Conservation (phyloP, 2,113 vertebrate genomes). For the Todiramphus saurophagus region DNA sequence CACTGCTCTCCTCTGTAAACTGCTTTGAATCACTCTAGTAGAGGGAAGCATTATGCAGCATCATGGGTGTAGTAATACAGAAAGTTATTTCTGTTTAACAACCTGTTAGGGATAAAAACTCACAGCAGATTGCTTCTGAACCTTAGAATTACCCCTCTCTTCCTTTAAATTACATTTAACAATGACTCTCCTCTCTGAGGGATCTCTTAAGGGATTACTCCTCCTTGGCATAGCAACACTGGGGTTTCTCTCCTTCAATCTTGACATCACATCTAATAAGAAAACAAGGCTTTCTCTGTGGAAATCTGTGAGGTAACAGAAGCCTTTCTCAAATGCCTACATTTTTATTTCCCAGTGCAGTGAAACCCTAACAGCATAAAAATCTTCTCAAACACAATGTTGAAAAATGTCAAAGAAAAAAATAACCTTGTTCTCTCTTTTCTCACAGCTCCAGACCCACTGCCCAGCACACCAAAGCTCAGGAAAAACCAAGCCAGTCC, state of each 20-base stretch:
- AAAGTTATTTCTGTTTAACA: constrained; percentile 24
- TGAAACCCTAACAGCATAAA: constrained; percentile 4
- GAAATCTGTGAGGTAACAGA: background rate
- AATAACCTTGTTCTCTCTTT: background rate
- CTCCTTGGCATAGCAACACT: background rate
- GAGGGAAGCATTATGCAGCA: background rate
- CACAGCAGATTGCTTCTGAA: background rate
- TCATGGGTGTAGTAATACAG: background rate
- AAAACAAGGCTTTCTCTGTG: background rate
- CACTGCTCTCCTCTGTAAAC: background rate
- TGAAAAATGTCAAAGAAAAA: constrained; percentile 26
- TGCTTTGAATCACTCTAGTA: background rate
- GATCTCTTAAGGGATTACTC: background rate
- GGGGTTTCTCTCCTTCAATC: background rate
- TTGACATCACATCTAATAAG: background rate
- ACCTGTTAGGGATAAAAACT: background rate
- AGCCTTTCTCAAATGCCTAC: background rate
- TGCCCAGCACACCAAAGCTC: background rate
- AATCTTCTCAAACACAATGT: background rate
- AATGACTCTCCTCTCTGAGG: background rate
- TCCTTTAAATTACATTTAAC: constrained; percentile 1
- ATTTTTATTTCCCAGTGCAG: constrained; percentile 13
- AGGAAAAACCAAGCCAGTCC: background rate
- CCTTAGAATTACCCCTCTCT: background rate
- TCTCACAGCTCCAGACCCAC: background rate